These are phyloP conservation scores for Charanyca ferruginea DNA, from an alignment of 2,888 invertebrate genomes.

Conservation along the genomic window DNA sequence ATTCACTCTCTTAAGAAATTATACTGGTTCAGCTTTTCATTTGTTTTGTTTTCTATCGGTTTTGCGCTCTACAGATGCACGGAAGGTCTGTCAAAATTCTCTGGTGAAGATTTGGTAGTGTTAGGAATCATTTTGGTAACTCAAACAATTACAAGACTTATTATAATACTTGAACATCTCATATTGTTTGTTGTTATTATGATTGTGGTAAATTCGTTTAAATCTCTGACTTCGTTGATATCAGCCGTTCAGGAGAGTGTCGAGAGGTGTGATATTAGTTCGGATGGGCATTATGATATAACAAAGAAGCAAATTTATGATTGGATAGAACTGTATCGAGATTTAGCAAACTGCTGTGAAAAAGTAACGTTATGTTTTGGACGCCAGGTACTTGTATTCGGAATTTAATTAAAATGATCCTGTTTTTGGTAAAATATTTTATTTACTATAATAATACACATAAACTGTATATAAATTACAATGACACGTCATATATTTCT, in stretches of 20 bases:
- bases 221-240: constrained; percentile 12
- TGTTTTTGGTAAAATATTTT: background rate
- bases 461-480: too few relatives aligned
- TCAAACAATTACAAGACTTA: background rate
- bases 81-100: background rate
- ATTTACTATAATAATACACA: background rate
- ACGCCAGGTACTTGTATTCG: constrained; percentile 8
- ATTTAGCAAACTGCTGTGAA: constrained; percentile 20
- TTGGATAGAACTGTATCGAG: constrained; percentile 28
- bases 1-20: background rate
- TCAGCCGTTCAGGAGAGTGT: background rate
- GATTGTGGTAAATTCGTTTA: constrained; percentile 15
- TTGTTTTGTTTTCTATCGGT: background rate
- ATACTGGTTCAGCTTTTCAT: background rate
- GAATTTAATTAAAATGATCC: background rate
- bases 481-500: too few relatives aligned
- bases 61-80: background rate
- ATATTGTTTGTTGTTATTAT: constrained; percentile 25
- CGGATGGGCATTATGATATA: background rate
- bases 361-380: constrained; percentile 19
- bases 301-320: constrained; percentile 10
- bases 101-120: background rate
- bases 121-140: too few relatives aligned
- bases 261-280: background rate
- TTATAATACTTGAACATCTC: constrained; percentile 5